Evolutionary conservation across 30 jellyfish, hydroid and myxozoan species (phyloP), one percentile per base, ranked within the genome.

Genomic region (Sanderia malayensis): DNA sequence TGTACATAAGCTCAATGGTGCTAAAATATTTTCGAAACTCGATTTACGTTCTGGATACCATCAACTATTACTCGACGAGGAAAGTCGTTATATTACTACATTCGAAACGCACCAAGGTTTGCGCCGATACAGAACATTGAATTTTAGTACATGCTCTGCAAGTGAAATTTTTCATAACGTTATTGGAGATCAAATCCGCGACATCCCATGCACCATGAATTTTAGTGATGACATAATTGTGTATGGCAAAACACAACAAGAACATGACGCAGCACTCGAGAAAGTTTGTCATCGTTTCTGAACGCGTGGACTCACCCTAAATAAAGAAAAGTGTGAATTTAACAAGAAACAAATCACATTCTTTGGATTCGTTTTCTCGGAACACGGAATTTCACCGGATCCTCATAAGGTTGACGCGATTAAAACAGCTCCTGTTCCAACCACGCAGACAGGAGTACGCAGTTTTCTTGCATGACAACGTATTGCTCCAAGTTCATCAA

Each of bases 341-440:
- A n/a, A 55, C 18, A 7, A 18, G 19, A 19, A 55, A 7, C 7
- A 55, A 55, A 7, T 55, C 67, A 55, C 7, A 18, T 55, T 4
- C 18, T 55, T 55, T 55, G 67, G 52, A 37, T 37, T 37, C 13
- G 52, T 37, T 6, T 37, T 37, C 13, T 37, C 52, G 6, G 6
- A 6, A 37, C 52, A 37, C 6, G 52, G 52, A 37, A 13, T 37
- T 37, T 37, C 52, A 4, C 10, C 52, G 6, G 67, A 68, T 70
- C 81, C 81, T n/a, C 46, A 68, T 44, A 68, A 68, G 30, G 49
- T 68, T 44, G 30, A n/a, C 20, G 81, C 81, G n/a, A 31, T 68
- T 21, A 37, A 68, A 20, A 32, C 0, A 18, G 70, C 81, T 68
- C 81, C 68, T 37, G 15, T 19, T 4, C 67, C 67, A 18, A 7